These are phyloP conservation scores for Argyresthia goedartella DNA, from an alignment of 2,888 invertebrate genomes.

Conservation along the genomic window DNA sequence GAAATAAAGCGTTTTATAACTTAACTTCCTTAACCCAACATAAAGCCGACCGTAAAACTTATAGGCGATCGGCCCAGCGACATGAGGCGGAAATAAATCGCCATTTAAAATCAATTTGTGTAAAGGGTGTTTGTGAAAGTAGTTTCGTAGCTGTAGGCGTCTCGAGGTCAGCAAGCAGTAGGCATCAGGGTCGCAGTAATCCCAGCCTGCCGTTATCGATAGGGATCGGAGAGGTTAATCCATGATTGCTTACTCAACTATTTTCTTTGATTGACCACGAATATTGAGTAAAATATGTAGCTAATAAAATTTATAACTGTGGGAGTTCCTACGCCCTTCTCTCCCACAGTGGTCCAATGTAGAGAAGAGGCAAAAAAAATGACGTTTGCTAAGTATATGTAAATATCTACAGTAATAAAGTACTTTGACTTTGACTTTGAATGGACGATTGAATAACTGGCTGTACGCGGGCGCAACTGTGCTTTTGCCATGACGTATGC, in stretches of 20 bases:
- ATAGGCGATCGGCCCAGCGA: slow-evolving; percentile 65
- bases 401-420: too few relatives aligned
- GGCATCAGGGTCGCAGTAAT: too few relatives aligned
- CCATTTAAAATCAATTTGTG: slow-evolving; percentile 72
- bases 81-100: slow-evolving; percentile 70
- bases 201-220: neutral
- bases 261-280: too few relatives aligned
- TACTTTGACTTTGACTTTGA: too few relatives aligned
- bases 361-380: too few relatives aligned
- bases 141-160: neutral
- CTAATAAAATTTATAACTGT: too few relatives aligned
- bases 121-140: slow-evolving; percentile 50
- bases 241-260: neutral
- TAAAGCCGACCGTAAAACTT: slow-evolving; percentile 65
- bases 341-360: too few relatives aligned
- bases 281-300: too few relatives aligned
- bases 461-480: too few relatives aligned
- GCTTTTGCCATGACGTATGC: neutral
- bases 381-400: too few relatives aligned
- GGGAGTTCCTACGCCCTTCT: too few relatives aligned
- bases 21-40: slow-evolving; percentile 61
- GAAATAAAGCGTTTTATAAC: slow-evolving; percentile 69
- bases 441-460: too few relatives aligned
- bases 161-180: neutral
- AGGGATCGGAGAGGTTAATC: neutral